phyloP scores from a whole-genome alignment of 2,113 vertebrate genomes.

The Gasterosteus nipponicus region DNA sequence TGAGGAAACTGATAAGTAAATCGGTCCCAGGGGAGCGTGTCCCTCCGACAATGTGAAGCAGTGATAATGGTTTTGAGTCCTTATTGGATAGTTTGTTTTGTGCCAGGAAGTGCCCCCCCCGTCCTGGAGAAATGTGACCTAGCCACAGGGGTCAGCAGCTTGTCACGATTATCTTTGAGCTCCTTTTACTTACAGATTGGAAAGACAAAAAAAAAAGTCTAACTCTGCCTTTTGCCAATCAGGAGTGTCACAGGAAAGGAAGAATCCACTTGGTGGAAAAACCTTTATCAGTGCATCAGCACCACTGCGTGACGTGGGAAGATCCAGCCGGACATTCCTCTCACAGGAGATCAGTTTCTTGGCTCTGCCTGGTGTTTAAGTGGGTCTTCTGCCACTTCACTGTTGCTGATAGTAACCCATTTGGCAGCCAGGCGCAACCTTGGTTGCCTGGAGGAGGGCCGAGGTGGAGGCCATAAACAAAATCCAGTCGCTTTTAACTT shows the following conservation, averaged over 20 bases:
- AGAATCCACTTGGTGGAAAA: constrained; percentile 57
- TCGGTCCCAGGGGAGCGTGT: constrained; percentile 37
- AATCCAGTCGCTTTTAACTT: constrained; percentile 49
- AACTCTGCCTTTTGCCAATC: constrained; percentile 42
- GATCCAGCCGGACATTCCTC: constrained; percentile 70
- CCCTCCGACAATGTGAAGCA: constrained; percentile 46
- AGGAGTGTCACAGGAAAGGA: constrained; percentile 66
- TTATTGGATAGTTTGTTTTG: constrained; percentile 62
- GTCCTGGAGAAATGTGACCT: constrained; percentile 67
- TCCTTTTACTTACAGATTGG: constrained; percentile 51
- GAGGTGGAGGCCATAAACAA: constrained; percentile 48
- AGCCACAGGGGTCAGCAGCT: constrained; percentile 56
- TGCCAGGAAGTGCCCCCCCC: constrained; percentile 59
- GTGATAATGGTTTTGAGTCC: constrained; percentile 41
- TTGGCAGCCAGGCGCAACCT: constrained; percentile 65
- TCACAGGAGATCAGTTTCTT: constrained; percentile 60
- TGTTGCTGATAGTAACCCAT: constrained; percentile 66
- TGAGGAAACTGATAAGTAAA: constrained; percentile 65
- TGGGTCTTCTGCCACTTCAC: constrained; percentile 69
- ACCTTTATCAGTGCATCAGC: constrained; percentile 75
- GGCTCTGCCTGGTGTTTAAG: constrained; percentile 67
- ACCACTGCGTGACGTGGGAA: constrained; percentile 65
- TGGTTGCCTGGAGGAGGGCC: constrained; percentile 38
- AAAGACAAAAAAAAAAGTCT: constrained; percentile 1
- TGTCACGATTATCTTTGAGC: constrained; percentile 69